Conservation (phyloP, 2,888 invertebrate genomes). For the Chaetogeoica ovagalla region DNA sequence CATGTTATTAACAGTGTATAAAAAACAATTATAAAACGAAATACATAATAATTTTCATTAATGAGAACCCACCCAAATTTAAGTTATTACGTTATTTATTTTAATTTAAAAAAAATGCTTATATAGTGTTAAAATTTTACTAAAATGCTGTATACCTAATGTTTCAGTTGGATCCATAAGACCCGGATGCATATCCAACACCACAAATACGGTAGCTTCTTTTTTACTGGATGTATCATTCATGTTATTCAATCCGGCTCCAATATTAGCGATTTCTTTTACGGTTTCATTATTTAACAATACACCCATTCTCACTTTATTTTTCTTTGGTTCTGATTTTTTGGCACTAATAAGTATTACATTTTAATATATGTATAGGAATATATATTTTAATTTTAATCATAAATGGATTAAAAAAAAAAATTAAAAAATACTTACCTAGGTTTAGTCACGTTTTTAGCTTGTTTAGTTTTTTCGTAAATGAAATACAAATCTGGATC, state of each 20-base stretch:
- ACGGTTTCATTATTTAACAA: slow-evolving; percentile 47
- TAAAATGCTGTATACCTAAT: slow-evolving; percentile 62
- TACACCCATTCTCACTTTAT: slow-evolving; percentile 45
- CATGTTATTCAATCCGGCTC: slow-evolving; percentile 35
- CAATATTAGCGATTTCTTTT: slow-evolving; percentile 41
- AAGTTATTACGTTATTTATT: no score
- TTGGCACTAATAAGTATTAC: slow-evolving; percentile 10
- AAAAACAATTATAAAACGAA: no score
- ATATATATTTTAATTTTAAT: not conserved
- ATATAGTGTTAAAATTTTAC: no score
- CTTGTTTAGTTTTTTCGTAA: slow-evolving; percentile 41
- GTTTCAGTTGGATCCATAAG: slow-evolving; percentile 75
- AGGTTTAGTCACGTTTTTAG: slow-evolving; percentile 42
- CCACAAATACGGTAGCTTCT: slow-evolving; percentile 66
- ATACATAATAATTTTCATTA: no score
- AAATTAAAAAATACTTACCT: slow-evolving; percentile 4
- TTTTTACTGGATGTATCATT: slow-evolving; percentile 50
- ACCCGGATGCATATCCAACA: slow-evolving; percentile 74
- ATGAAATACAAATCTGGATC: slow-evolving; percentile 50
- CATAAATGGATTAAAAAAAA: not conserved
- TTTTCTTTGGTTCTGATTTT: slow-evolving; percentile 43
- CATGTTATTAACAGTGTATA: no score
- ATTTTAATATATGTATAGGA: not conserved
- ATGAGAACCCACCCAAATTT: no score
- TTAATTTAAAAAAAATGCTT: no score